These are phyloP conservation scores for Pseudochirops cupreus DNA, from an alignment of 2,797 vertebrate species.

Conservation along the genomic window DNA sequence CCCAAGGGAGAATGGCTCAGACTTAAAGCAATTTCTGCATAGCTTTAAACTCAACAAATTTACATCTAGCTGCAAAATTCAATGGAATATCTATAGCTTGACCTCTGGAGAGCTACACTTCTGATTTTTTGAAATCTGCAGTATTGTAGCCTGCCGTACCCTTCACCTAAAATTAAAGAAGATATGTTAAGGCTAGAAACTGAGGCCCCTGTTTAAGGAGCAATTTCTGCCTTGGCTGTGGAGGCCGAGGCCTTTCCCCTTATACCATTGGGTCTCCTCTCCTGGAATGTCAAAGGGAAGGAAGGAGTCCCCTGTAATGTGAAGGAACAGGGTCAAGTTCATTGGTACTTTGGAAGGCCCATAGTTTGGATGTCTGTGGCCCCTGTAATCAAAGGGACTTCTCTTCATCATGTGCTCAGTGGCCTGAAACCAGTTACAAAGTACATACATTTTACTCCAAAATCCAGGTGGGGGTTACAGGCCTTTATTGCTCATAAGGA, in stretches of 20 bases:
- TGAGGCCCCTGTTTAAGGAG: background rate
- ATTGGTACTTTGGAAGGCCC: too few species aligned
- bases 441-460: background rate
- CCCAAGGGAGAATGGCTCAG: background rate
- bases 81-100: background rate
- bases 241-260: background rate
- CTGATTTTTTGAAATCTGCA: background rate
- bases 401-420: background rate
- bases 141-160: too few species aligned
- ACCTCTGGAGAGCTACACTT: background rate
- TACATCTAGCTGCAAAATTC: background rate
- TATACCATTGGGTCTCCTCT: background rate
- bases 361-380: background rate
- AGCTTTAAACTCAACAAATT: too few species aligned
- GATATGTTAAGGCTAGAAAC: background rate
- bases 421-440: background rate
- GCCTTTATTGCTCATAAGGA: background rate
- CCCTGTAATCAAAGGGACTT: background rate
- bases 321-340: background rate
- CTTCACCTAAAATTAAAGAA: background rate
- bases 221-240: background rate
- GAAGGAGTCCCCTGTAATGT: background rate
- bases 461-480: background rate
- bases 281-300: background rate
- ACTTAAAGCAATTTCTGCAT: background rate